Evolutionary conservation across 2,888 invertebrate species (phyloP), one percentile per base, ranked within the genome.

Genomic region (Tiliacea aurago): DNA sequence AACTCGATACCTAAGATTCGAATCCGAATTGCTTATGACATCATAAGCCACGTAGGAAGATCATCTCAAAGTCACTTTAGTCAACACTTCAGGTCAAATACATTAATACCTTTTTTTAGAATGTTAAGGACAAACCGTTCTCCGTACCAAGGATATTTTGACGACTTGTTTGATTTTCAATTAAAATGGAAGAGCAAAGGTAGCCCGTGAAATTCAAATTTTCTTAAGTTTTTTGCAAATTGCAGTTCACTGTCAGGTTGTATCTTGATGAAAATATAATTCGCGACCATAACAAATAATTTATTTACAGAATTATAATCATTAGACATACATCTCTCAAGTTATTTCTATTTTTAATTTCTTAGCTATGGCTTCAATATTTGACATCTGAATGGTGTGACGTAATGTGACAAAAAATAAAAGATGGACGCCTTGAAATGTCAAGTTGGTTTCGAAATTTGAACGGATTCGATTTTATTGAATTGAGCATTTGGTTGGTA

Each of bases 1-100:
- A 81, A 28, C 56, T 81, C 51, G 61, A 63, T 59, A 76, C 76
- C 70, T 66, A 41, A 53, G 68, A 28, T 51, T 63, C 28, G 41
- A 61, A 84, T 78, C 85, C 84, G 83, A 82, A 81, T 84, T 37
- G 51, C 33, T 45, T 65, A 84, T 83, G 83, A 83, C 85, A 70
- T 83, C 84, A 83, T 81, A 59, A 2, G 59, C 28, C 64, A 70
- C 78, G 82, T 76, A 76, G 68, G 76, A 73, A 70, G 70, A 80
- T 80, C 80, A 49, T 43, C 61, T 81, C 84, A 83, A 83, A 83
- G 83, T 83, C 69, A 84, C 73, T 73, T 70, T 77, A 70, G 47
- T n/a, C 41, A 61, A 56, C 47, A 58, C 45, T 41, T 37, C 77
- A 78, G 83, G 83, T 84, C 83, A 84, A 82, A 84, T n/a, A 61